Evolutionary conservation across 2,113 vertebrate genomes (phyloP), one percentile per base, ranked within the genome.

Genomic region (Otus sunia): DNA sequence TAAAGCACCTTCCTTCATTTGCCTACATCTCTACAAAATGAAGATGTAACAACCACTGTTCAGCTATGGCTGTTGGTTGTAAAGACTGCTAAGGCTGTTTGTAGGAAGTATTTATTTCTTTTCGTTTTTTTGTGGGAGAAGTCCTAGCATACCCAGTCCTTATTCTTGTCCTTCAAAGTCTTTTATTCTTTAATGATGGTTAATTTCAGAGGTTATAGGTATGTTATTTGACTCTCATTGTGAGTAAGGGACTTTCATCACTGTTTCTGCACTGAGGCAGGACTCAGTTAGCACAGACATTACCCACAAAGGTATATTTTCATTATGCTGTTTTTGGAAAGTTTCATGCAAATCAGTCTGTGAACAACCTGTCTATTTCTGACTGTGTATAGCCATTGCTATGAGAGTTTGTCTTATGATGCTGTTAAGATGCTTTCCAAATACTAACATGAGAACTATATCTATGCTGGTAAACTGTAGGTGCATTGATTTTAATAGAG

Each of bases 401-500:
- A 22, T 21, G 52, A 84, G 86, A 81, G 88, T 81, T 93, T 92
- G 5, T 71, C 86, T 78, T 71, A 37, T 9, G 71, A 68, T 85
- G 62, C 49, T 55, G 8, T 81, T 68, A 82, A 73, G 84, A 88
- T 82, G 69, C 73, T 95, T 94, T 90, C 67, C 37, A 50, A 86
- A 36, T 80, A 39, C 27, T 78, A 41, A 75, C 12, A 53, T 16
- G 19, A 80, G 71, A 82, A 58, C 49, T 47, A 1, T 60, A 45
- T 75, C 67, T 85, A 5, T 85, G 86, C 84, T 92, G 89, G 71
- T 63, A 80, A 87, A 92, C 84, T 82, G 58, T 69, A 43, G 62
- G n/a, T 79, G 55, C 82, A 69, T 91, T 94, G 77, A 85, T 82
- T 97, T 95, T 95, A 81, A 86, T 82, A 50, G 81, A 92, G 80